phyloP scores from a whole-genome alignment of 1,140 invertebrate genomes.

The Pinna nobilis region DNA sequence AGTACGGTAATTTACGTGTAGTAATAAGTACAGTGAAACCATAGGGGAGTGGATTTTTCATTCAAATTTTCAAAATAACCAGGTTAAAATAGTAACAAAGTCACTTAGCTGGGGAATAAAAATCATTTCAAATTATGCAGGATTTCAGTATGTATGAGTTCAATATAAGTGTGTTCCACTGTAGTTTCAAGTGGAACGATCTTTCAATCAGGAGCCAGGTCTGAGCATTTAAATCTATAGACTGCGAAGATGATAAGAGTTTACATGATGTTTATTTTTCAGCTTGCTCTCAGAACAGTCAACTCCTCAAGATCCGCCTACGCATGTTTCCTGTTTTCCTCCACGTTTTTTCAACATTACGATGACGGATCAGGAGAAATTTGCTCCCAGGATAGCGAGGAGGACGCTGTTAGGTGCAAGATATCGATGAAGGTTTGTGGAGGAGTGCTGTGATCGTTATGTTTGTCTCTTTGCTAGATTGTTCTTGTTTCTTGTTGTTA shows the following conservation, averaged over 20 bases:
- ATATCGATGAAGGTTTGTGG: conserved; percentile 76
- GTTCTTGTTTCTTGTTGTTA: too few relatives aligned
- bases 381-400: conserved; percentile 54
- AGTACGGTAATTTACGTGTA: too few relatives aligned
- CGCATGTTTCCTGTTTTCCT: conserved; percentile 84
- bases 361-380: conserved; percentile 72
- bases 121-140: too few relatives aligned
- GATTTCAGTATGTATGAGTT: too few relatives aligned
- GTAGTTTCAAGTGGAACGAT: too few relatives aligned
- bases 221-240: neutral
- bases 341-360: conserved; percentile 86
- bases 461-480: neutral
- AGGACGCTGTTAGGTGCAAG: conserved; percentile 74
- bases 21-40: too few relatives aligned
- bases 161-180: too few relatives aligned
- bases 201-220: neutral
- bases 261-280: conserved; percentile 27
- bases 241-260: neutral
- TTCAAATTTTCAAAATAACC: too few relatives aligned
- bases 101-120: too few relatives aligned
- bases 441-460: neutral
- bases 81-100: too few relatives aligned
- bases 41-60: too few relatives aligned
- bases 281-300: conserved; percentile 82
- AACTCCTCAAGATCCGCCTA: conserved; percentile 89